A percentile compares a stretch with the other conserved stretches of the same genome.
These are phyloP conservation scores for Orchesellides sinensis DNA, from an alignment of 2,888 invertebrate genomes.

Conservation along the genomic window DNA sequence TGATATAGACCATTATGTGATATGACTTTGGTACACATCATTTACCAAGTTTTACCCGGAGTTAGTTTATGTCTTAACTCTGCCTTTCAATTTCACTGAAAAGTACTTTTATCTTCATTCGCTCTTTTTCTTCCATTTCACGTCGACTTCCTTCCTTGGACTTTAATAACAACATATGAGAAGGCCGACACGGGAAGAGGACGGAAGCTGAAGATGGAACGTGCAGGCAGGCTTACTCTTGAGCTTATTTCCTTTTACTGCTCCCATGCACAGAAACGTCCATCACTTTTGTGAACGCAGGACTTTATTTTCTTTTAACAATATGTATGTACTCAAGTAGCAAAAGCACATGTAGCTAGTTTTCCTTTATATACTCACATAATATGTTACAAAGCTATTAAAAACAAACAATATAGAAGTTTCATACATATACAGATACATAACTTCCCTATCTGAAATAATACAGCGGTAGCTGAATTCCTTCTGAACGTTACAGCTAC, in stretches of 20 bases:
- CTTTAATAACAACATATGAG: not conserved
- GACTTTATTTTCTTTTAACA: not conserved
- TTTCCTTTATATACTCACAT: no score
- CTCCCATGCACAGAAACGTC: not conserved
- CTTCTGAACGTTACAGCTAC: no score
- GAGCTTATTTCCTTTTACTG: slow-evolving; percentile 6
- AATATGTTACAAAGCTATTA: no score
- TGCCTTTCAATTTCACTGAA: slow-evolving; percentile 7
- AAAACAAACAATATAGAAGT: no score
- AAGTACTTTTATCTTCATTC: not conserved
- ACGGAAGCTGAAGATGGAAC: not conserved
- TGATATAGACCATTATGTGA: not conserved
- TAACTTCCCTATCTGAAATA: no score
- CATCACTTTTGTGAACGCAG: not conserved
- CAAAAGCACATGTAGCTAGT: not conserved
- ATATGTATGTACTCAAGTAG: not conserved
- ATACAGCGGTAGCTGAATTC: no score
- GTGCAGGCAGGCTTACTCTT: not conserved
- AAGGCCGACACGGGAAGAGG: slow-evolving; percentile 1
- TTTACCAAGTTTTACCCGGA: not conserved
- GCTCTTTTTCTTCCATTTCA: not conserved
- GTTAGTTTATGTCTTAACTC: not conserved
- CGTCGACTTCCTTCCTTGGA: not conserved
- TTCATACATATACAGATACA: not conserved
- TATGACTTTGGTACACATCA: not conserved